Evolutionary conservation across 2,888 invertebrate species (phyloP), one percentile per base, ranked within the genome.

Genomic region (Busseola fusca): DNA sequence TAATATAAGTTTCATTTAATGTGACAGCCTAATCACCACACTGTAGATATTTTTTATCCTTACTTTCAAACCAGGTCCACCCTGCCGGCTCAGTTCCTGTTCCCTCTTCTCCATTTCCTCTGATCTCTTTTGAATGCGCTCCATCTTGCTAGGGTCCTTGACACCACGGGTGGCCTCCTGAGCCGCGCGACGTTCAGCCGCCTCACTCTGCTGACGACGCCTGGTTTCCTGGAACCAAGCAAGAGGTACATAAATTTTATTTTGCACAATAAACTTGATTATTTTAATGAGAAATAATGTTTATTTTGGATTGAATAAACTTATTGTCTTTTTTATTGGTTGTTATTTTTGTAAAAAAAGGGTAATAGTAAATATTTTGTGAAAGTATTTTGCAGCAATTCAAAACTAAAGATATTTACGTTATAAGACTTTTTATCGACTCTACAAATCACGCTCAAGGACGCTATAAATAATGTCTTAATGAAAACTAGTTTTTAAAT

Each of bases 101-200:
- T 97, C 96, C 3, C 96, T 91, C 30, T 92, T 95, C 78, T 97
- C 97, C 86, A 96, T 91, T 71, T 97, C 96, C 25, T 96, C 95
- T 0, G 95, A 91, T n/a, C 95, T 91, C 82, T 96, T 95, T 86
- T 97, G 97, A 90, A 96, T 96, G 18, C 96, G 93, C 72, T 93
- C 96, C 2, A 97, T 93, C 62, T 94, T 95, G 30, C 96, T 96
- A 0, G 96, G 94, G 89, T 97, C 97, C 86, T 96, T 97, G 7
- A 97, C 96, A 0, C 97, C 97, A 6, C 97, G 95, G 0, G 92
- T 87, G 42, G 97, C 96, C 72, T 96, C 96, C 83, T 97, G 96
- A 1, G 93, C 92, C 0, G 96, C 94, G 3, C 97, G 95, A 62
- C 94, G 95, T 89, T 97, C 97, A 0, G 97, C 97, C 1, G 97